These are phyloP conservation scores for Sebastes reedi DNA, from an alignment of 2,797 vertebrate species.

Conservation along the genomic window DNA sequence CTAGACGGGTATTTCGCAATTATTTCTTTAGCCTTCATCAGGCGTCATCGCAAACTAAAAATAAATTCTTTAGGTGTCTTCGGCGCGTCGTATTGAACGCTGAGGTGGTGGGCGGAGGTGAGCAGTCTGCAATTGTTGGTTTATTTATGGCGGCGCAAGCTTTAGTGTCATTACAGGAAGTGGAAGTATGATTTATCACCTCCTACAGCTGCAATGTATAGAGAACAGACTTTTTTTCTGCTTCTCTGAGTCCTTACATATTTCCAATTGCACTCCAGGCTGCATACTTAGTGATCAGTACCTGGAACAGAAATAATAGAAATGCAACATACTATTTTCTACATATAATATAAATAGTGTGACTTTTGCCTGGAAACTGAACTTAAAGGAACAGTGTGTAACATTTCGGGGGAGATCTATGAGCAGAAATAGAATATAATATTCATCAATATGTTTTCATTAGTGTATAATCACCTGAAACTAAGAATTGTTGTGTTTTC, in stretches of 20 bases:
- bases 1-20: not conserved
- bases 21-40: slow-evolving; percentile 6
- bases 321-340: not conserved
- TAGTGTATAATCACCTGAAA: no score
- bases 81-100: not conserved
- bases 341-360: no score
- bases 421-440: no score
- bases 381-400: no score
- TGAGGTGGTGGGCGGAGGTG: slow-evolving; percentile 2
- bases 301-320: not conserved
- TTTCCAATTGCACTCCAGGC: not conserved
- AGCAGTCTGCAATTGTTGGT: slow-evolving; percentile 14
- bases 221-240: not conserved
- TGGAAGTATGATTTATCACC: slow-evolving; percentile 42
- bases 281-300: not conserved
- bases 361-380: no score
- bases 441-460: no score
- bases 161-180: slow-evolving; percentile 10
- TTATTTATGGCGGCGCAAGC: slow-evolving; percentile 48
- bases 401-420: no score
- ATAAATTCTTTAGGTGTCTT: not conserved
- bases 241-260: not conserved
- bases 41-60: not conserved
- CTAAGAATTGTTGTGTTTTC: no score
- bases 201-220: slow-evolving; percentile 12